Conservation (phyloP, 1,140 invertebrate species). For the Spodoptera frugiperda region DNA sequence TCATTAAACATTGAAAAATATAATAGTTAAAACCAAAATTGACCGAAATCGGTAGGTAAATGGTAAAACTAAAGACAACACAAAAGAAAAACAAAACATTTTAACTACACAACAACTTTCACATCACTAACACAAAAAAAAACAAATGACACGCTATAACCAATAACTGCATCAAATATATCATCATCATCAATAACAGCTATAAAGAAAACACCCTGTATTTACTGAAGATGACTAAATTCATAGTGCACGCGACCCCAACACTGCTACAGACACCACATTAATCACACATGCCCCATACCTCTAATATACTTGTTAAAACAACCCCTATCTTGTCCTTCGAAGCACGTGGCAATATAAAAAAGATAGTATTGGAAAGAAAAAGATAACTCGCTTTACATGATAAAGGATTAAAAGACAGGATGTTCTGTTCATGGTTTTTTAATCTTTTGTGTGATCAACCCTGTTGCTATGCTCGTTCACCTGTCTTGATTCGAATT, state of each 20-base stretch:
- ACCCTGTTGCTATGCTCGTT: conserved; percentile 71
- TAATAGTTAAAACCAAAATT: no score
- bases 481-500: conserved; percentile 61
- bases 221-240: conserved; percentile 67
- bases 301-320: conserved; percentile 85
- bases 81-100: no score
- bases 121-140: no score
- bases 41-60: no score
- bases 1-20: no score
- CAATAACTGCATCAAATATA: not conserved
- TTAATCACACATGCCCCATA: conserved; percentile 82
- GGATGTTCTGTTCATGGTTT: conserved; percentile 59
- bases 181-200: conserved; percentile 2
- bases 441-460: conserved; percentile 65
- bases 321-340: conserved; percentile 85
- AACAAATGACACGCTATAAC: not conserved
- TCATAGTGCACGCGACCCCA: conserved; percentile 69
- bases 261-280: conserved; percentile 81
- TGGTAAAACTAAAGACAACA: no score
- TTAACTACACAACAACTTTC: no score
- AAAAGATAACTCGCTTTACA: conserved; percentile 82
- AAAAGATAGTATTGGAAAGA: conserved; percentile 79
- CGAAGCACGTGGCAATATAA: conserved; percentile 77
- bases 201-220: conserved; percentile 24
- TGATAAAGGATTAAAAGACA: conserved; percentile 66